These are phyloP conservation scores for Lymantria dispar DNA, from an alignment of 2,888 invertebrate species.

Conservation along the genomic window DNA sequence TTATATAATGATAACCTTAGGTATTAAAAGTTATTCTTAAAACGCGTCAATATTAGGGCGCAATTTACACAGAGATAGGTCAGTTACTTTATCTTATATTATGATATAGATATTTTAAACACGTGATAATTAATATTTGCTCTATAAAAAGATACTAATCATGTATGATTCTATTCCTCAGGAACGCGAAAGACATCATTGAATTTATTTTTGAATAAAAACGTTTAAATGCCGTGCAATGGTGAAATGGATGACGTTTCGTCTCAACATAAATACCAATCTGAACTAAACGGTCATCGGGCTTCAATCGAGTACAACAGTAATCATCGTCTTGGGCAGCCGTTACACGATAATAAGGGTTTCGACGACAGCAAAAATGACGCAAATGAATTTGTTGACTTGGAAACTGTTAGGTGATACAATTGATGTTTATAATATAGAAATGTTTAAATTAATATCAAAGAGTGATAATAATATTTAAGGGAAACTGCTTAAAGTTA, in stretches of 20 bases:
- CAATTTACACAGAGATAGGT: neutral
- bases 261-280: slow-evolving; percentile 39
- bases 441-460: neutral
- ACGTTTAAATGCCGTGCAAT: slow-evolving; percentile 50
- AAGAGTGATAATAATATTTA: too few species aligned
- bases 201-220: slow-evolving; percentile 11
- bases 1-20: neutral
- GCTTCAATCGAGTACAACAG: slow-evolving; percentile 11
- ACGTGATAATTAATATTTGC: neutral
- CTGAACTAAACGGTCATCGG: slow-evolving; percentile 33
- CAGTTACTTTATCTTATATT: slow-evolving; percentile 1
- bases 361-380: slow-evolving; percentile 16
- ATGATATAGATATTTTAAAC: slow-evolving; percentile 2
- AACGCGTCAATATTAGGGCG: neutral
- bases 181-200: neutral
- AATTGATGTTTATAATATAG: neutral
- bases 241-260: slow-evolving; percentile 37
- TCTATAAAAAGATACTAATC: neutral
- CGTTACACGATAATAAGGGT: slow-evolving; percentile 44
- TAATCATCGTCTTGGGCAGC: slow-evolving; percentile 47
- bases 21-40: neutral
- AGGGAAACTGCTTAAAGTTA: too few species aligned
- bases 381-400: slow-evolving; percentile 30
- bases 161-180: neutral
- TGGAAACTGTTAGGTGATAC: slow-evolving; percentile 54